Evolutionary conservation across 1,140 invertebrate genomes (phyloP), one percentile per base, ranked within the genome.

Genomic region (Drosophila ironensis): DNA sequence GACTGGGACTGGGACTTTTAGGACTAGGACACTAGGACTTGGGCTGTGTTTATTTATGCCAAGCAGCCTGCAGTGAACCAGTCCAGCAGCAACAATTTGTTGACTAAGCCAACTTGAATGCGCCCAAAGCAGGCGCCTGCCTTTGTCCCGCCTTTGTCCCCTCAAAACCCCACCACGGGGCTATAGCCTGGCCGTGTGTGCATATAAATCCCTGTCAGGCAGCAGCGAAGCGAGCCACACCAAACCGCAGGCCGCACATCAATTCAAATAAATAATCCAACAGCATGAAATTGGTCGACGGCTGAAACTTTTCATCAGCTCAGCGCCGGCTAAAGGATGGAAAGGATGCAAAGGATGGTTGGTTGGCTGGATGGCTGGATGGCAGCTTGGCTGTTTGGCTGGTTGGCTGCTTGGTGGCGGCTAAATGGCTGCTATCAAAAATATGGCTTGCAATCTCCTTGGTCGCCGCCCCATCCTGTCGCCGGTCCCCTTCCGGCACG

Each of bases 201-300:
- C 25, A 25, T 50, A 48, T 70, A 70, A 70, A 70, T 69, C 64
- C 66, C 30, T 59, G 66, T 57, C 52, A 69, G 42, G 19, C 4
- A 12, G 11, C 66, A 45, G 40, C 20, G 30, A 64, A 64, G 40
- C 20, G 30, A 64, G 50, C 45, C 59, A 24, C 61, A 50, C 57
- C 14, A 27, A 63, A 64, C 59, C 59, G 45, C 63, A 57, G 37
- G 56, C 77, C 78, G 77, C 77, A 82, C 78, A 82, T 82, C 78
- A 84, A 77, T 82, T 82, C 73, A 82, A 82, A 82, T 82, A 82
- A 82, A 82, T 82, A 82, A 84, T 84, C 77, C 74, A 78, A 78
- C 20, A 82, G 80, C 80, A 84, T 84, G 64, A 82, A 78, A 82
- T 80, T 81, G 76, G 71, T 72, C 77, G 54, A 51, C 50, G 61